Percentiles rank a stretch among this genome's conserved stretches.
phyloP scores from a whole-genome alignment of 2,888 invertebrate genomes.

The Melieria crassipennis region DNA sequence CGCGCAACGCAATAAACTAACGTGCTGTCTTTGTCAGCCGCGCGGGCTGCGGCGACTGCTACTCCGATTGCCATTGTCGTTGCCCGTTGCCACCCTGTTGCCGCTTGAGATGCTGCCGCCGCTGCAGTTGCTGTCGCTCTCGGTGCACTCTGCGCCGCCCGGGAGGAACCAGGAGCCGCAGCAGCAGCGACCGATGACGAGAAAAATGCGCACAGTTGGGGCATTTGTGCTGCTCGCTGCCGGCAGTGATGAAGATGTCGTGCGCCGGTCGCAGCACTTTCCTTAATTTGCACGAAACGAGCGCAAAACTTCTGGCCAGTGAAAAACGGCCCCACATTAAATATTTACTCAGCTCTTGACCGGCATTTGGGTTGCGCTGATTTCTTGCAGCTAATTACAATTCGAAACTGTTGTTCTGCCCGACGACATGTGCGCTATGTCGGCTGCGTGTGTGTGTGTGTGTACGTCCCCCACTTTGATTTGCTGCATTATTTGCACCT shows the following conservation, averaged over 20 bases:
- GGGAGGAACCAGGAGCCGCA: too few species aligned
- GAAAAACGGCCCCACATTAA: neutral
- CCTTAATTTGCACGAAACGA: constrained; percentile 8
- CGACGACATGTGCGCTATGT: too few species aligned
- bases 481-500: too few species aligned
- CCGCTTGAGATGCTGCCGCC: neutral
- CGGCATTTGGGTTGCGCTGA: constrained; percentile 1
- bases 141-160: neutral
- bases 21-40: neutral
- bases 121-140: neutral
- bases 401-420: too few species aligned
- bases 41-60: neutral
- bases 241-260: neutral
- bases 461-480: too few species aligned
- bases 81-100: neutral
- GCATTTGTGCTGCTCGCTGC: neutral
- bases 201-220: neutral
- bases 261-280: constrained; percentile 4
- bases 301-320: neutral
- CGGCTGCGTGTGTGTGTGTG: too few species aligned
- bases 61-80: neutral
- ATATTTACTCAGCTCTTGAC: constrained; percentile 14
- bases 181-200: neutral
- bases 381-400: neutral
- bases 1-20: constrained; percentile 17